Evolutionary conservation across 1,140 invertebrate genomes (phyloP), one percentile per base, ranked within the genome.

Genomic region (Delia radicum): DNA sequence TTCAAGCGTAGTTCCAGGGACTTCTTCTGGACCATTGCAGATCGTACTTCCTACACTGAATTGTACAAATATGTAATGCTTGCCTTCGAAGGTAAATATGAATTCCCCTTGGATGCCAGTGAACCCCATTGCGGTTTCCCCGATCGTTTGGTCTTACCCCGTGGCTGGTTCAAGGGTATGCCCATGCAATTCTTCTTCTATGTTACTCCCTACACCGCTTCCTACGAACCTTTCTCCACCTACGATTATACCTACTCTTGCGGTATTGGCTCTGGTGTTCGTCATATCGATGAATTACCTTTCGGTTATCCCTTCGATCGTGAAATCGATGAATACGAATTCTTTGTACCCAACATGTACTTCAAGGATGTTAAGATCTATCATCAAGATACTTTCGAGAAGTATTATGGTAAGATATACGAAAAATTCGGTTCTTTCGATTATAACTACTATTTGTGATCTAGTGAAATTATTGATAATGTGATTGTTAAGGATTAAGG

Each of bases 301-400:
- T 80, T 87, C 67, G 87, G 85, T 26, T 88, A 87, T 82, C 87
- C 87, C 73, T 87, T 88, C 78, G 87, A 88, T 72, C 83, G 87
- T 27, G 80, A 80, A 12, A 85, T 87, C 71, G 81, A 87, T 73
- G 81, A 86, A 75, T 87, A 81, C 73, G 81, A 83, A 55, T 86
- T 87, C 84, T 86, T 80, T 63, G 83, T 80, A 74, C 79, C 81
- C 72, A 88, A 88, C 79, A 82, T 85, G 78, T 85, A 86, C 79
- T 85, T 87, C 81, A 81, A 86, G 76, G 86, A 91, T 78, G 88
- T 92, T 4, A 79, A 87, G 33, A 87, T 92, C 78, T 90, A 88
- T 80, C 90, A 92, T 81, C 89, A 89, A 77, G 61, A 77, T n/a
- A 74, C 67, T 5, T 42, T 77, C 15, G 72, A 74, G 0, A 74